Base-by-base conservation (phyloP, 2,113 vertebrate genomes). In the Lycaon pictus region DNA sequence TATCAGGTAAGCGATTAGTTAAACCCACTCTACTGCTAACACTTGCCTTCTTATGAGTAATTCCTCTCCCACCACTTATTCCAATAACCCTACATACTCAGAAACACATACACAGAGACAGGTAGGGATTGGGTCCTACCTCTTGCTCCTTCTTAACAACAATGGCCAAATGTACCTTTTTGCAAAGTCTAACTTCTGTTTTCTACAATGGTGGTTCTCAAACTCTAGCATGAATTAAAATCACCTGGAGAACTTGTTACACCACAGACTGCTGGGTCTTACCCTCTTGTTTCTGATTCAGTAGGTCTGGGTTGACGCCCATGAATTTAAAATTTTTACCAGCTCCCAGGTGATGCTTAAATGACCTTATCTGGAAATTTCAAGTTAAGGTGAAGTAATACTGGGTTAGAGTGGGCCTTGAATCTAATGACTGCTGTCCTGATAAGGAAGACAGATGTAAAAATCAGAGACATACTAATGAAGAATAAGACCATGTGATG, bases 271-370 rank as follows among this genome's bases (percentile, higher is more conserved):
- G 3, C 19, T 72, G n/a, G 19, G 43, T 23, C n/a, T 25, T 60
- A 72, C 62, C 9, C 29, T 3, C 19, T 35, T 43, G 22, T 37
- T 29, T 88, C 29, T 88, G 15, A 74, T 37, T 22, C 62, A 10
- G 12, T 56, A 86, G 10, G 2, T 29, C 43, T 79, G 35, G 17
- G 13, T 15, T 19, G n/a, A 23, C 67, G 43, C 8, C 27, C 51
- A 89, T 69, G 56, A 97, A 62, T 74, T 72, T 84, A 43, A 32
- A 83, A 63, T 74, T 85, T 32, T 37, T 93, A 63, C n/a, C 51
- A 60, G 11, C 37, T 89, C 65, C 37, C 25, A 91, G 11, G 22
- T 60, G 48, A 37, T 53, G 32, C 2, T 83, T 48, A 35, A 43
- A 43, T 43, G 22, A n/a, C 5, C 15, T 67, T 67, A 81, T 67